These are phyloP conservation scores for Hystrix cristata DNA, from an alignment of 2,113 vertebrate genomes.

Conservation along the genomic window DNA sequence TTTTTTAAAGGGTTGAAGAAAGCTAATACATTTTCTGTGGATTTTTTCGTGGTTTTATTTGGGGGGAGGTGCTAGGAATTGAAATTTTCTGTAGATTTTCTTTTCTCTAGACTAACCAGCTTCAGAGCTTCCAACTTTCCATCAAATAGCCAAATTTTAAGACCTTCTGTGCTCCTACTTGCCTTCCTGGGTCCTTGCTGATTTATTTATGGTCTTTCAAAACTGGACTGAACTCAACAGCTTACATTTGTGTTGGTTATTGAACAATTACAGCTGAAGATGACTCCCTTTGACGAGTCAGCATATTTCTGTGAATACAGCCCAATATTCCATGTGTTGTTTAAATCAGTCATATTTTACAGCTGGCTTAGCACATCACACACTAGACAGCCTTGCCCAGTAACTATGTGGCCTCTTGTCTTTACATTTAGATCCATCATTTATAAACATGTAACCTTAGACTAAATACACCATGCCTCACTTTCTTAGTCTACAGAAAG, in stretches of 20 bases:
- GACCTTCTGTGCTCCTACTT: background rate
- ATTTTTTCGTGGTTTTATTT: too few relatives aligned
- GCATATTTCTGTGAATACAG: conserved; percentile 38
- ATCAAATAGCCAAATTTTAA: background rate
- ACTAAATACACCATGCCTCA: background rate
- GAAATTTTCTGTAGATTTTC: background rate
- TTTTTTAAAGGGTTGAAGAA: background rate
- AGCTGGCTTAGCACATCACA: background rate
- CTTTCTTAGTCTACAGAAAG: conserved; percentile 11
- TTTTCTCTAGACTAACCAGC: background rate
- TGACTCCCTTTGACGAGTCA: background rate
- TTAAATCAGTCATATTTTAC: background rate
- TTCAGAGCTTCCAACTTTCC: background rate
- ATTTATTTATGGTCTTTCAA: background rate
- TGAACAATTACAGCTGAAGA: background rate
- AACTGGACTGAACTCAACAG: background rate
- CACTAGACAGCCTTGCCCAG: background rate
- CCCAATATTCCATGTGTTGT: background rate
- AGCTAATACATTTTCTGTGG: background rate
- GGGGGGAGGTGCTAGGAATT: too few relatives aligned
- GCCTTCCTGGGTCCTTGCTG: background rate
- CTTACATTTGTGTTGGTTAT: background rate
- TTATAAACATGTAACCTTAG: background rate
- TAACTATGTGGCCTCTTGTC: background rate
- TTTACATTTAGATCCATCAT: background rate